Percentiles rank a stretch among this genome's conserved stretches.
Evolutionary conservation across 2,113 vertebrate species (phyloP).

Genomic region (Halichoerus grypus): DNA sequence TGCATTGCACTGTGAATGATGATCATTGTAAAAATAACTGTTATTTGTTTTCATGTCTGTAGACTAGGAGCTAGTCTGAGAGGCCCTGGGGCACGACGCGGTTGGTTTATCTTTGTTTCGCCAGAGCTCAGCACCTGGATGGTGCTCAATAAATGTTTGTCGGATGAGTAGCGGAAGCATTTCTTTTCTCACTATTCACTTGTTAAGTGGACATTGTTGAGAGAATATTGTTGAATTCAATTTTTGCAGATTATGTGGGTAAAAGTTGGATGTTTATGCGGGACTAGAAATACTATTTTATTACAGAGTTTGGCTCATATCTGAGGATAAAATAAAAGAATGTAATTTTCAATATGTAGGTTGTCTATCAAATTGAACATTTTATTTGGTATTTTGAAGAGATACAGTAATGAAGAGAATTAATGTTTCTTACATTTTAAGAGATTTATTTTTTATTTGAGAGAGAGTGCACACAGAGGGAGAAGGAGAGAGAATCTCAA

Average conservation of each 20-base stretch:
- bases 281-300: neutral
- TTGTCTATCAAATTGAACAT: neutral
- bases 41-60: neutral
- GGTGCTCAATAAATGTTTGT: neutral
- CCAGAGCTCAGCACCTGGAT: neutral
- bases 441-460: neutral
- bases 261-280: neutral
- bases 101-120: neutral
- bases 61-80: neutral
- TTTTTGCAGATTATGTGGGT: conserved; percentile 2
- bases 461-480: neutral
- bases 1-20: neutral
- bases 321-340: conserved; percentile 33
- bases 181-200: neutral
- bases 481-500: neutral
- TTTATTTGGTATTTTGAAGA: conserved; percentile 24
- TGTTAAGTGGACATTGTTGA: neutral
- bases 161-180: neutral
- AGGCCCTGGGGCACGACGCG: neutral
- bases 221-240: neutral
- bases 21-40: conserved; percentile 12
- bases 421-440: neutral
- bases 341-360: neutral
- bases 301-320: neutral
- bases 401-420: neutral